Conservation (phyloP, 2,113 vertebrate species). For the Perca fluviatilis region DNA sequence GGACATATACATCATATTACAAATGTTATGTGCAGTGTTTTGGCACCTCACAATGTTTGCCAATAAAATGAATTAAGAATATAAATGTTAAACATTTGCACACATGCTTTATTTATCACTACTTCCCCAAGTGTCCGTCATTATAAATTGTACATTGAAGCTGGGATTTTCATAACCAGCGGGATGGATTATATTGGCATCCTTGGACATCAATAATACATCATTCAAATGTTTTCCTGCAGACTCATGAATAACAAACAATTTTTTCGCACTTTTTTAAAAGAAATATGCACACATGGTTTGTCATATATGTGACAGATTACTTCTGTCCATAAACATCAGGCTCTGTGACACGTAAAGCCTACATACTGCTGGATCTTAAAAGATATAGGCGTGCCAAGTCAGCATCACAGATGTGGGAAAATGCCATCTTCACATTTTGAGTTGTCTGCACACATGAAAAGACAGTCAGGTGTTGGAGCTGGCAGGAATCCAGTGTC, state of each 20-base stretch:
- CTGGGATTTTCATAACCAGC: constrained; percentile 8
- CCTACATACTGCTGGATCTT: constrained; percentile 6
- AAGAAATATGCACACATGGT: constrained; percentile 14
- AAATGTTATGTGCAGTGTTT: background rate
- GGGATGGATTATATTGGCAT: constrained; percentile 14
- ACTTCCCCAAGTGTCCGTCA: background rate
- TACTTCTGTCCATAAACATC: background rate
- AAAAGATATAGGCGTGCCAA: background rate
- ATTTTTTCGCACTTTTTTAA: background rate
- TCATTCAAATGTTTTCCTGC: constrained; percentile 12
- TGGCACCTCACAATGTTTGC: background rate
- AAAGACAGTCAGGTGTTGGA: constrained; percentile 21
- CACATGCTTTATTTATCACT: constrained; percentile 15
- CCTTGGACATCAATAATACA: constrained; percentile 21
- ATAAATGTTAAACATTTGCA: constrained; percentile 5
- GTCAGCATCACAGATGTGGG: constrained; percentile 18
- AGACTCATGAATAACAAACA: constrained; percentile 18
- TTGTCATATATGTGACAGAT: constrained; percentile 2
- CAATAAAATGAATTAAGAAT: background rate
- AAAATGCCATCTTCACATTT: constrained; percentile 26
- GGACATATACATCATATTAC: background rate
- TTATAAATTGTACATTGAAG: constrained; percentile 5
- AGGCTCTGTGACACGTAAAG: background rate
- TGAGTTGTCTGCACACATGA: constrained; percentile 30
- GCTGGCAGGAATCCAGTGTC: constrained; percentile 5